These are phyloP conservation scores for Neoitamus cyanurus DNA, from an alignment of 2,888 invertebrate species.

Conservation along the genomic window DNA sequence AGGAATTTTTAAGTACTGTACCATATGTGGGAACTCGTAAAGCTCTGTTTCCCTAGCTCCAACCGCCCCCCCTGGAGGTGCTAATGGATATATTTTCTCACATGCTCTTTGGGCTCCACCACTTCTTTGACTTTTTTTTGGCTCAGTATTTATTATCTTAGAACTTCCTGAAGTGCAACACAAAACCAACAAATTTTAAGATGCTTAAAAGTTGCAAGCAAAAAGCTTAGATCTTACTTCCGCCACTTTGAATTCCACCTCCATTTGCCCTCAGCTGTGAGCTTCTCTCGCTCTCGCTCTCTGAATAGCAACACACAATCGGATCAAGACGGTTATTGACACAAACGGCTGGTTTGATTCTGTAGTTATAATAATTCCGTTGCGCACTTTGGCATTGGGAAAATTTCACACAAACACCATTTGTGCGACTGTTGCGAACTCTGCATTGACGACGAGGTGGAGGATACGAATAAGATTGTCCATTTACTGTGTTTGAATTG, in stretches of 20 bases:
- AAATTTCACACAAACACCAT: constrained; percentile 3
- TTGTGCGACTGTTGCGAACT: neutral
- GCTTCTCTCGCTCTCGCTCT: neutral
- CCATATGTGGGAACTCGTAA: constrained; percentile 72
- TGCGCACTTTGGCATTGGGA: constrained; percentile 3
- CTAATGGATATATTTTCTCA: neutral
- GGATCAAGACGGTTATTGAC: neutral
- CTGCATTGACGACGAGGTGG: neutral
- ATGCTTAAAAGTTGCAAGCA: neutral
- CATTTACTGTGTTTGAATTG: neutral
- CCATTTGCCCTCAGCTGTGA: neutral
- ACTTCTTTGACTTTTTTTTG: neutral
- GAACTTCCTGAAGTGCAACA: neutral
- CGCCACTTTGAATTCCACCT: no score
- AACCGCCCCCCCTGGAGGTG: no score
- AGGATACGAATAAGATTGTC: neutral
- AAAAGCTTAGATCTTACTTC: neutral
- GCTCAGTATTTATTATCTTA: neutral
- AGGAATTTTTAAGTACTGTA: constrained; percentile 55
- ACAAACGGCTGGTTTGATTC: neutral
- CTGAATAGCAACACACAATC: neutral
- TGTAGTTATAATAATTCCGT: neutral
- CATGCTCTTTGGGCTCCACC: neutral
- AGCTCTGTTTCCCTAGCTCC: constrained; percentile 57
- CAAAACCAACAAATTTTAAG: no score